Percentiles rank a stretch among this genome's conserved stretches.
Conservation (phyloP, 1,140 invertebrate species). For the Temnothorax curvispinosus region DNA sequence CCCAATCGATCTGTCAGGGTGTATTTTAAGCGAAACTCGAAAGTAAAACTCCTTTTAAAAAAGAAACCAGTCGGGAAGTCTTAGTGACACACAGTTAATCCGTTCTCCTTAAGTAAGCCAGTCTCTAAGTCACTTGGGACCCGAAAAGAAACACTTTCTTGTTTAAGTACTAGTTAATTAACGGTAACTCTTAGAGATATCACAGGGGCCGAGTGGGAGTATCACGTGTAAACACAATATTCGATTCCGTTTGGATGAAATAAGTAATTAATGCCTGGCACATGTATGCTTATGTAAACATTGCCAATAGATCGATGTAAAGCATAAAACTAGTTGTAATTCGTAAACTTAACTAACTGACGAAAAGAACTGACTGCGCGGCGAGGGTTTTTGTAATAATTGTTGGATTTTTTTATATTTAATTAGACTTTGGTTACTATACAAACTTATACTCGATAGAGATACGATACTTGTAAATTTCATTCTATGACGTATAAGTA, state of each 20-base stretch:
- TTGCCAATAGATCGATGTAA: conserved; percentile 49
- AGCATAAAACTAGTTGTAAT: conserved; percentile 51
- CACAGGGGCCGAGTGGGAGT: conserved; percentile 51
- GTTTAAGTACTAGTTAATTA: conserved; percentile 80
- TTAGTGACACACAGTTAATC: conserved; percentile 68
- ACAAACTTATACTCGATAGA: conserved; percentile 34
- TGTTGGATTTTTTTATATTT: conserved; percentile 45
- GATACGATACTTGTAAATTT: conserved; percentile 55
- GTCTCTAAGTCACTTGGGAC: conserved; percentile 80
- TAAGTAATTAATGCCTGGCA: conserved; percentile 55
- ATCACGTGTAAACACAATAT: conserved; percentile 59
- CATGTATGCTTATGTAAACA: conserved; percentile 29
- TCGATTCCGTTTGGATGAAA: conserved; percentile 53
- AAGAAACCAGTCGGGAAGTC: conserved; percentile 12
- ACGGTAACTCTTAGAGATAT: conserved; percentile 69
- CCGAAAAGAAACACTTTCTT: conserved; percentile 78
- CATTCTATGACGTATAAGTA: conserved; percentile 30
- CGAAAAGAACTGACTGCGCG: conserved; percentile 50
- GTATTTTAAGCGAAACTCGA: conserved; percentile 44
- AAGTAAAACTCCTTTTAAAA: conserved; percentile 41
- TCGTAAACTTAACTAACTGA: conserved; percentile 40
- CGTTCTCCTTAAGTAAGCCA: conserved; percentile 77
- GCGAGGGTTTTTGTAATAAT: conserved; percentile 46
- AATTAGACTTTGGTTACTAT: conserved; percentile 54
- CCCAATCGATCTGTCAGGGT: conserved; percentile 44